phyloP scores from a whole-genome alignment of 2,797 vertebrate genomes.

The Phaenicophaeus curvirostris region DNA sequence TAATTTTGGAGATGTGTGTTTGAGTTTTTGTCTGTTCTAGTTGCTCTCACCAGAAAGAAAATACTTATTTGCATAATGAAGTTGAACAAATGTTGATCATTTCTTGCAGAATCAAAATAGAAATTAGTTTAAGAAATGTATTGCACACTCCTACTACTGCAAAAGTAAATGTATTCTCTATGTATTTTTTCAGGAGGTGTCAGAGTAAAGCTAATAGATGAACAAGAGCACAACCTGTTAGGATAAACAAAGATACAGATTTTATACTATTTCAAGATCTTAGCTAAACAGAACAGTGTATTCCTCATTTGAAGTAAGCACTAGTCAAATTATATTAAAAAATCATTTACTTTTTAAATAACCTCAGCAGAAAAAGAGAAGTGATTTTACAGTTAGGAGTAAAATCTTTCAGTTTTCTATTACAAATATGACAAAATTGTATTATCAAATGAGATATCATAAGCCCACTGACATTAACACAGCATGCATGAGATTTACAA shows the following conservation, averaged over 20 bases:
- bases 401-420: not conserved
- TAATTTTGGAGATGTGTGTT: not conserved
- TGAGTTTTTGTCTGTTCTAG: not conserved
- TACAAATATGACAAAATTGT: not conserved
- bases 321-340: not conserved
- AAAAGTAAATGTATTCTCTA: not conserved
- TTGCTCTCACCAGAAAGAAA: not conserved
- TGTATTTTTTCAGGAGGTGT: not conserved
- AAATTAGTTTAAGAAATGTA: not conserved
- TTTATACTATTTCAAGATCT: not conserved
- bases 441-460: not conserved
- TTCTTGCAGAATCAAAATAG: not conserved
- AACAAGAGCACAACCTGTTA: not conserved
- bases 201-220: not conserved
- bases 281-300: not conserved
- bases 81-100: not conserved
- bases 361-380: not conserved
- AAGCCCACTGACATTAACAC: not conserved
- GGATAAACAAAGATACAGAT: not conserved
- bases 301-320: not conserved
- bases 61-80: not conserved
- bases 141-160: not conserved
- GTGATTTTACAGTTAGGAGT: not conserved
- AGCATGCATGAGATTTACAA: rapidly evolving
- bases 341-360: not conserved